These are phyloP conservation scores for Bos indicus DNA, from an alignment of 2,113 vertebrate species.

Conservation along the genomic window DNA sequence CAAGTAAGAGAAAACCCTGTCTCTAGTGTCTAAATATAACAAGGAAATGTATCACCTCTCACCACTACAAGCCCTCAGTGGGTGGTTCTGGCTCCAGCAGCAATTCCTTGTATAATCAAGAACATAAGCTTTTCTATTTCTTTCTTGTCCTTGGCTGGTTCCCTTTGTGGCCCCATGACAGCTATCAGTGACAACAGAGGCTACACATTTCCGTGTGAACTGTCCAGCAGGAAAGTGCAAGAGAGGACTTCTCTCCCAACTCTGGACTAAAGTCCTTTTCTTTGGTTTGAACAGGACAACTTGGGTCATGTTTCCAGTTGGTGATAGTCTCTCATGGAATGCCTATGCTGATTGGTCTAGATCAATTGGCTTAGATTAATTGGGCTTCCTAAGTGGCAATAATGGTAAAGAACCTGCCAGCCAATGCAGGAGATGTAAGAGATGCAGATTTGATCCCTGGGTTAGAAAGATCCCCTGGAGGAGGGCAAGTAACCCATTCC, in stretches of 20 bases:
- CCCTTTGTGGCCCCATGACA: too few species aligned
- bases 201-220: accelerated
- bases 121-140: background rate
- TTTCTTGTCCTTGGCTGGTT: background rate
- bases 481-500: background rate
- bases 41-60: background rate
- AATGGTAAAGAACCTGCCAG: background rate
- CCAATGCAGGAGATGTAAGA: background rate
- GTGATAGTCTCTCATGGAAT: background rate
- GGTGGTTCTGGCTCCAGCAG: background rate
- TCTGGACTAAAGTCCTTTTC: background rate
- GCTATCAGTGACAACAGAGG: background rate
- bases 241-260: background rate
- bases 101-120: background rate
- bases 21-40: background rate
- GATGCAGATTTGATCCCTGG: background rate
- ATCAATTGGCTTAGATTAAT: background rate
- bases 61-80: background rate
- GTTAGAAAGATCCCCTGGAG: background rate
- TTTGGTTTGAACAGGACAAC: background rate
- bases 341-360: background rate
- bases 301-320: background rate
- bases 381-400: background rate
- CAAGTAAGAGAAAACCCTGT: background rate
- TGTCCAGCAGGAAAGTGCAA: background rate